Evolutionary conservation across 1,140 invertebrate species (phyloP).

Genomic region (Scylla paramamosain): DNA sequence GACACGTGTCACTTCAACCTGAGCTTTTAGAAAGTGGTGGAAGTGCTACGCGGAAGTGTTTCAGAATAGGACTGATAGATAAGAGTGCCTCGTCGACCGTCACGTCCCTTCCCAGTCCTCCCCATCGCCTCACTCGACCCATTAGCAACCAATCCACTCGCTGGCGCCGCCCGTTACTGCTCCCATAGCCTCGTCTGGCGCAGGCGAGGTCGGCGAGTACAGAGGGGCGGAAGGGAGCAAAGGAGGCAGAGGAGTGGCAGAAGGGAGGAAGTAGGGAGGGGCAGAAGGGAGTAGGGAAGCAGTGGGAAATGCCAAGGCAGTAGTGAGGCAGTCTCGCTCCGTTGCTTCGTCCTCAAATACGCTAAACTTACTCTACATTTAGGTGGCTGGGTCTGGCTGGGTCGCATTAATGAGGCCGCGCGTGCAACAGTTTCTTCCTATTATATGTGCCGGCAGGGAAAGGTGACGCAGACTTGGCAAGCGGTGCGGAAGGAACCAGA

Average conservation of each 20-base stretch:
- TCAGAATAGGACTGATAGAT: too few species aligned
- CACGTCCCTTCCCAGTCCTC: background rate
- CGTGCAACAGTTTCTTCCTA: background rate
- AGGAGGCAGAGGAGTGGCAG: too few species aligned
- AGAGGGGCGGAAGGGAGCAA: too few species aligned
- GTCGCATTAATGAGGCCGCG: background rate
- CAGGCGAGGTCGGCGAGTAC: background rate
- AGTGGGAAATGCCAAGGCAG: background rate
- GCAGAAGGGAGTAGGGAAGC: too few species aligned
- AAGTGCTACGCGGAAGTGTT: too few species aligned
- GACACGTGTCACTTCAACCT: too few species aligned
- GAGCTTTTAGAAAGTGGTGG: too few species aligned
- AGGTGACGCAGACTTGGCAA: background rate
- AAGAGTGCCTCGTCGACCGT: too few species aligned
- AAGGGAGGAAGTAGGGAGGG: too few species aligned
- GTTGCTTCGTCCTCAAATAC: background rate
- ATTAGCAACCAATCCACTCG: background rate
- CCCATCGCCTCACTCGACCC: background rate
- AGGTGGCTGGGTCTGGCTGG: background rate
- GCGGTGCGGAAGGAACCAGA: too few species aligned
- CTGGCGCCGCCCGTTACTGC: background rate
- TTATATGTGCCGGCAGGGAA: background rate
- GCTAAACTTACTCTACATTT: background rate
- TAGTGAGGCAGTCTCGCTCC: background rate
- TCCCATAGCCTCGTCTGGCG: background rate